Evolutionary conservation across 2,888 invertebrate species (phyloP).

Genomic region (Hirtodrosophila trivittata): DNA sequence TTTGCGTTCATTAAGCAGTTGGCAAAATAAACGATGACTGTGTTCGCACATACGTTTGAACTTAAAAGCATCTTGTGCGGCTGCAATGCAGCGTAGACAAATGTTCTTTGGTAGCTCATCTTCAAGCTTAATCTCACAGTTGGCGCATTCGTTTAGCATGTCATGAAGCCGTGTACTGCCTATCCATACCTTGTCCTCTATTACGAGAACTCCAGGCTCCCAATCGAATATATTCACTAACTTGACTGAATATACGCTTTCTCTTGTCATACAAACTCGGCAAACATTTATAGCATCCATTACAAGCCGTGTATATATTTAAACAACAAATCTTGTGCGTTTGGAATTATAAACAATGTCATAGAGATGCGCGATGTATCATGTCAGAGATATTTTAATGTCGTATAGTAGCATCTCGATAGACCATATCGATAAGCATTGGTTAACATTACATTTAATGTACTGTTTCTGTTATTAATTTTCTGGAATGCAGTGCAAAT

Average conservation of each 20-base stretch:
- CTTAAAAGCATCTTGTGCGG: conserved; percentile 22
- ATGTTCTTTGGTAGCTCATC: conserved; percentile 20
- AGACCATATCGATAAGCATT: too few relatives aligned
- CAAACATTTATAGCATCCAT: conserved; percentile 11
- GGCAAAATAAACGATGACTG: conserved; percentile 13
- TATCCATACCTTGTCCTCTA: conserved; percentile 8
- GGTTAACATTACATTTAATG: too few relatives aligned
- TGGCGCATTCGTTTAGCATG: conserved; percentile 17
- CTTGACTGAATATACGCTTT: conserved; percentile 8
- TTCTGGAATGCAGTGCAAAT: too few relatives aligned
- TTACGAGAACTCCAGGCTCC: conserved; percentile 3
- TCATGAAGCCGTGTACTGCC: conserved; percentile 10
- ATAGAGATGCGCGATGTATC: too few relatives aligned
- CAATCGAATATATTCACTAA: conserved; percentile 21
- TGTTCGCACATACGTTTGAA: conserved; percentile 26
- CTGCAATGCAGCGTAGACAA: conserved; percentile 12
- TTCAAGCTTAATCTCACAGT: conserved; percentile 16
- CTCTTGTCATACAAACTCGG: conserved; percentile 17
- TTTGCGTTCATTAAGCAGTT: not conserved
- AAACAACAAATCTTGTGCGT: conserved; percentile 1
- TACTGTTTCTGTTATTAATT: too few relatives aligned
- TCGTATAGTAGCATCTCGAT: too few relatives aligned
- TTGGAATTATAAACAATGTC: conserved; percentile 13
- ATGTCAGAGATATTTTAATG: too few relatives aligned
- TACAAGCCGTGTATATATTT: not conserved